Base-by-base conservation (phyloP, 2,797 vertebrate species). In the Rhinatrema bivittatum region DNA sequence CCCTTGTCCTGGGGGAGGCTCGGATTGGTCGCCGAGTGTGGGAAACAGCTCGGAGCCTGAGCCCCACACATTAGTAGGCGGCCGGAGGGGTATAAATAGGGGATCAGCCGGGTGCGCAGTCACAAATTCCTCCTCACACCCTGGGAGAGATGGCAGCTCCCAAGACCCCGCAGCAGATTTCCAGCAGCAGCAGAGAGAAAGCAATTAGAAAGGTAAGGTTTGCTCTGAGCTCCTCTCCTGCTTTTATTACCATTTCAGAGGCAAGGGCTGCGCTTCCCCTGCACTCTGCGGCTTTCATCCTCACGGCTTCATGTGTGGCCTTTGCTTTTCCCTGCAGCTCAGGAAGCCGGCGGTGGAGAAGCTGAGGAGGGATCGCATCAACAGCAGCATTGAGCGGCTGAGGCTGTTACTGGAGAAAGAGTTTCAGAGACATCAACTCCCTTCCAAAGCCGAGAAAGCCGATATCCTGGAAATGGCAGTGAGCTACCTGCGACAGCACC, bases 381-480 rank as follows among this genome's bases (percentile, higher is more conserved):
- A n/a, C n/a, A n/a, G n/a, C n/a, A 56, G 79, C 74, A 81, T 84
- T 15, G 79, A 81, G 62, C 76, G 82, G 65, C 76, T 85, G 24
- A 81, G 81, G 23, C 60, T 72, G 9, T 70, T 83, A 36, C 35
- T 38, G 42, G 35, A 37, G 29, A 46, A 26, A 39, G 21, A 46
- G 18, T 32, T 46, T 17, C 28, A 38, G 16, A 32, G 17, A 17
- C 22, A 39, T n/a, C n/a, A 7, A 24, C 23, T 8, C 24, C 23
- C 23, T 16, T 14, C 10, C 24, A 36, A 26, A 36, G 24, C 19
- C 18, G 15, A 25, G 34, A 36, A 18, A 10, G 23, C 24, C 4
- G 22, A 26, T 3, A 36, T 13, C 34, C 16, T 36, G 24, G 16
- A 36, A 8, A 36, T 2, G 5, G 15, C 15, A 11, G 16, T 19